phyloP scores from a whole-genome alignment of 2,888 invertebrate genomes.

The Metallyticus violacea region DNA sequence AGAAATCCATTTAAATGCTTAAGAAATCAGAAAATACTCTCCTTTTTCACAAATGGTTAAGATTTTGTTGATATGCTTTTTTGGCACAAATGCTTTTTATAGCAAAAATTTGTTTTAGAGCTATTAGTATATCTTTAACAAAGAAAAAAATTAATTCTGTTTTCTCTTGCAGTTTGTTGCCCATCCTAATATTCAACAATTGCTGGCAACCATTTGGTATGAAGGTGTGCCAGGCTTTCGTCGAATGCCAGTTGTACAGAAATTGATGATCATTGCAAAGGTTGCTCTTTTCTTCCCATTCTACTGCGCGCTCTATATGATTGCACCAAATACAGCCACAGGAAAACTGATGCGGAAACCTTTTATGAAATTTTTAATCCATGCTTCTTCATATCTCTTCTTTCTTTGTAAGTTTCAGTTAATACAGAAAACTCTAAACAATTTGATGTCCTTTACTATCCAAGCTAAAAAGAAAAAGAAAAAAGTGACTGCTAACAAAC shows the following conservation, averaged over 20 bases:
- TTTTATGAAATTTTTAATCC: conserved; percentile 94
- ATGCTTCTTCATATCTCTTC: conserved; percentile 90
- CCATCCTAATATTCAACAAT: conserved; percentile 93
- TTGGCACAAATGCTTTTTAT: too few species aligned
- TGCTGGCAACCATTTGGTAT: conserved; percentile 90
- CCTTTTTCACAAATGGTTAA: too few species aligned
- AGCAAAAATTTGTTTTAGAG: too few species aligned
- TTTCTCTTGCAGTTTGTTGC: conserved; percentile 72
- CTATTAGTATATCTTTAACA: too few species aligned
- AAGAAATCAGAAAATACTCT: too few species aligned
- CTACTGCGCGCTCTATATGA: conserved; percentile 80
- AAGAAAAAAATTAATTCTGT: not conserved
- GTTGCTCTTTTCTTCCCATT: conserved; percentile 84
- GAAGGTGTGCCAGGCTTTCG: conserved; percentile 93
- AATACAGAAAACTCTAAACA: too few species aligned
- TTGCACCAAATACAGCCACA: conserved; percentile 75
- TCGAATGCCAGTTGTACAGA: conserved; percentile 70
- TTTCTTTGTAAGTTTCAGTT: conserved; percentile 76
- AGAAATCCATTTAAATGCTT: too few species aligned
- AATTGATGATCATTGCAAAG: conserved; percentile 67
- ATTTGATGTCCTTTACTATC: too few species aligned
- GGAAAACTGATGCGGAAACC: conserved; percentile 88
- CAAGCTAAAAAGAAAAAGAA: too few species aligned
- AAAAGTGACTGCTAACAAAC: too few species aligned
- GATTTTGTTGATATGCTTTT: too few species aligned